These are phyloP conservation scores for Ctenopoma kingsleyae DNA, from an alignment of 2,797 vertebrate species.

Conservation along the genomic window DNA sequence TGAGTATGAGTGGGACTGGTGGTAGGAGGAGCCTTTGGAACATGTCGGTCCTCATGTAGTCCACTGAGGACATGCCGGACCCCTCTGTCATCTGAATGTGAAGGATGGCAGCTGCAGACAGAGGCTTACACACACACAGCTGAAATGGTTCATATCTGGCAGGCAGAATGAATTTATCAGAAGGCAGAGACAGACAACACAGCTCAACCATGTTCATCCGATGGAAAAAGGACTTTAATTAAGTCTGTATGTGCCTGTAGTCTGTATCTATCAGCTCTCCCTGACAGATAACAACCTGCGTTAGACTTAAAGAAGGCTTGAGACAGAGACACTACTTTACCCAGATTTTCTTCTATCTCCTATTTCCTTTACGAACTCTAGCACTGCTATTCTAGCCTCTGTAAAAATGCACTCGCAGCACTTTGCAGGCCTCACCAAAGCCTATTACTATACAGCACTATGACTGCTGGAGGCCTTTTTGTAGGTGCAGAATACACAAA, in stretches of 20 bases:
- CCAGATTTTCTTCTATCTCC: too few species aligned
- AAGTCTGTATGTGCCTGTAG: slow-evolving; percentile 56
- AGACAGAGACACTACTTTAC: slow-evolving; percentile 61
- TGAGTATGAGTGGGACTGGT: slow-evolving; percentile 33
- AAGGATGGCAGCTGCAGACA: slow-evolving; percentile 70
- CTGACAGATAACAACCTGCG: slow-evolving; percentile 75
- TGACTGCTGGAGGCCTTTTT: slow-evolving; percentile 71
- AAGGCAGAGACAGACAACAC: slow-evolving; percentile 62
- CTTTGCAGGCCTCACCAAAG: slow-evolving; percentile 65
- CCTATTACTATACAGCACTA: slow-evolving; percentile 70
- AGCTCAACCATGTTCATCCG: slow-evolving; percentile 58
- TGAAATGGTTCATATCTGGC: slow-evolving; percentile 65
- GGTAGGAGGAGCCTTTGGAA: slow-evolving; percentile 59
- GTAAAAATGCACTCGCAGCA: slow-evolving; percentile 72
- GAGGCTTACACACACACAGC: slow-evolving; percentile 53
- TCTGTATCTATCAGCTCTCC: slow-evolving; percentile 42
- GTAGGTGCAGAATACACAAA: slow-evolving; percentile 67
- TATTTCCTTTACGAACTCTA: slow-evolving; percentile 56
- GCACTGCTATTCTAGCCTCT: slow-evolving; percentile 58
- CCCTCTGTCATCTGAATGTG: slow-evolving; percentile 73
- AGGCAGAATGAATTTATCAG: slow-evolving; percentile 73
- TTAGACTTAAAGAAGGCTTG: slow-evolving; percentile 75
- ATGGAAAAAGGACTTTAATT: slow-evolving; percentile 75
- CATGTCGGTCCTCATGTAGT: slow-evolving; percentile 65
- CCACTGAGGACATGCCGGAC: slow-evolving; percentile 59